Evolutionary conservation across 2,888 invertebrate species (phyloP).

Genomic region (Cryptocephalus moraei): DNA sequence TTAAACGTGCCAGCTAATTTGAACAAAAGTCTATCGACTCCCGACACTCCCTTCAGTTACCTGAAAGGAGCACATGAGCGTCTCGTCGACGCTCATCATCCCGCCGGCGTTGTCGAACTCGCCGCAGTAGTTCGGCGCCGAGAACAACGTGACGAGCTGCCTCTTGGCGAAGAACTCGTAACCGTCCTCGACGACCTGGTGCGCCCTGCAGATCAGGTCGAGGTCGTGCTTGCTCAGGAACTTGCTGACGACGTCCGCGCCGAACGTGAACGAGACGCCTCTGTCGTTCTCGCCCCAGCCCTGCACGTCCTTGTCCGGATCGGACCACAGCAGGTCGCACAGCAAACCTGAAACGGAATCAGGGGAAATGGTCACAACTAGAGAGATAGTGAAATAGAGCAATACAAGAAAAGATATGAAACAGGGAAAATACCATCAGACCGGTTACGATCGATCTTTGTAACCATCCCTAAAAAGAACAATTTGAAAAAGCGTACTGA

Average conservation of each 20-base stretch:
- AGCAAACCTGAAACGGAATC: constrained; percentile 55
- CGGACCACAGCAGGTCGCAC: constrained; percentile 96
- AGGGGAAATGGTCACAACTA: constrained; percentile 2
- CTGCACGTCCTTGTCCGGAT: constrained; percentile 87
- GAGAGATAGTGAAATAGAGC: no score
- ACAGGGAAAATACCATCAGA: no score
- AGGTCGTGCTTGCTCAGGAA: constrained; percentile 93
- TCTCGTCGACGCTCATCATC: constrained; percentile 99
- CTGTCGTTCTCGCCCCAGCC: constrained; percentile 97
- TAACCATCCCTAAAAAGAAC: no score
- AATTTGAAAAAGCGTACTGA: no score
- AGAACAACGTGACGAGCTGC: constrained; percentile 94
- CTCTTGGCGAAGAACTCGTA: constrained; percentile 99
- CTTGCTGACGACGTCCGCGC: constrained; percentile 93
- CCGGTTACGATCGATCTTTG: no score
- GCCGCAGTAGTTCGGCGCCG: constrained; percentile 97
- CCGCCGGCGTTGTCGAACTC: constrained; percentile 98
- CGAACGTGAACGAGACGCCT: constrained; percentile 96
- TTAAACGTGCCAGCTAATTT: no score
- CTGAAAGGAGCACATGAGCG: constrained; percentile 99
- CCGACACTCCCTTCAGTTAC: no score
- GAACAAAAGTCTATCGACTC: no score
- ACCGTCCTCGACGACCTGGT: constrained; percentile 98
- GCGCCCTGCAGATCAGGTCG: constrained; percentile 94
- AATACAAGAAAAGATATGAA: no score